Conservation (phyloP, 2,888 invertebrate genomes). For the Macropis europaea region DNA sequence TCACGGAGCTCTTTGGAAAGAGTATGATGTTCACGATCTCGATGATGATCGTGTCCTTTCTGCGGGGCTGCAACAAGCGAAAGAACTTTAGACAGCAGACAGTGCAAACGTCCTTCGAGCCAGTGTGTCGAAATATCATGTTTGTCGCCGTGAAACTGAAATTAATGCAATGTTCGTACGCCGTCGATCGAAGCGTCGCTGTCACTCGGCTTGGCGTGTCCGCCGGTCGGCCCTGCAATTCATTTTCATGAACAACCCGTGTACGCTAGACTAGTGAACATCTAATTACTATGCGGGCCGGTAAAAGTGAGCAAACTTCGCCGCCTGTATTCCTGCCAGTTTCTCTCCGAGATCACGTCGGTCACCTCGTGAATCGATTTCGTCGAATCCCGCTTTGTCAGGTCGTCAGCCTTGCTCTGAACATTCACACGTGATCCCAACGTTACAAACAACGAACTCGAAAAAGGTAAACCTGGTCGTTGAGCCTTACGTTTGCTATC, state of each 20-base stretch:
- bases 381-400: constrained; percentile 28
- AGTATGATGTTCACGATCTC: constrained; percentile 65
- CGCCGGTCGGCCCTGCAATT: not conserved
- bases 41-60: constrained; percentile 62
- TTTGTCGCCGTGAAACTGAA: too few relatives aligned
- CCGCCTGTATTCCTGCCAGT: constrained; percentile 66
- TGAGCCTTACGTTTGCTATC: constrained; percentile 42
- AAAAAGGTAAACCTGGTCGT: too few relatives aligned
- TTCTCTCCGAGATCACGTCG: constrained; percentile 62
- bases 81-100: not conserved
- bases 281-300: constrained; percentile 27
- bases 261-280: not conserved
- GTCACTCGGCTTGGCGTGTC: too few relatives aligned
- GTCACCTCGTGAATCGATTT: constrained; percentile 62
- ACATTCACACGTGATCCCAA: not conserved
- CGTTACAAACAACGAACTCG: not conserved
- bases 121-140: too few relatives aligned
- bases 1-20: constrained; percentile 55
- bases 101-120: too few relatives aligned
- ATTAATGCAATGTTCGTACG: too few relatives aligned
- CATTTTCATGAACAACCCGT: not conserved
- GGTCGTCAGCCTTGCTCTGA: not conserved
- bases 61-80: constrained; percentile 18
- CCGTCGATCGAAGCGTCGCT: rapidly evolving
- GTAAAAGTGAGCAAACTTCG: constrained; percentile 38